Evolutionary conservation across 2,888 invertebrate genomes (phyloP), one percentile per base, ranked within the genome.

Genomic region (Yponomeuta plumbellus): DNA sequence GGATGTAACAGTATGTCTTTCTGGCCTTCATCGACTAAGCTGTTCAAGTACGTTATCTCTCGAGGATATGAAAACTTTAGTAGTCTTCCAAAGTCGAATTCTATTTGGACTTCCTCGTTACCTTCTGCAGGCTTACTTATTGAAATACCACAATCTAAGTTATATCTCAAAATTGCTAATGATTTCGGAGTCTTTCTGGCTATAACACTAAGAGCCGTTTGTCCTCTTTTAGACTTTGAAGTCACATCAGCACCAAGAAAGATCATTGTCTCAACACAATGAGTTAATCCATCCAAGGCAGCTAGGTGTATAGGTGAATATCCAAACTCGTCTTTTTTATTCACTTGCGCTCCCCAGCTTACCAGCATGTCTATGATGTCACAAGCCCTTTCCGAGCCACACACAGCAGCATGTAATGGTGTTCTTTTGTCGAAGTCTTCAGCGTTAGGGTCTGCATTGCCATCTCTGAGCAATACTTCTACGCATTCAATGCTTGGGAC

Each of bases 1-100:
- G 97, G 97, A 89, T 97, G 97, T 72, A 95, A 92, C 61, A 97
- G 85, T 71, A 97, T 95, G 75, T 96, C 96, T 80, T 97, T 97
- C 79, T 97, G 97, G 0, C 97, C 97, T 84, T 97, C 97, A 77
- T 96, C 96, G 26, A 97, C 94, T 74, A 97, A 95, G 39, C 96
- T 96, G 74, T 97, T 96, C 67, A 97, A 87, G 81, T 97, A 96
- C 70, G 96, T 95, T 22, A 97, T 96, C 86, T 97, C 97, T 34
- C 96, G 93, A 1, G 96, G 95, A 80, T 96, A 95, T 70, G 96
- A 95, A 81, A 96, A 96, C 78, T 96, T 96, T 61, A 97, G 79
- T 64, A 97, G 88, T 74, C 95, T 94, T 66, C 96, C 94, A 76
- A 97, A 97, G 80, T 97, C 96, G 68, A 97, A 91, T 74, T 96